Evolutionary conservation across 2,113 vertebrate genomes (phyloP), one percentile per base, ranked within the genome.

Genomic region (Podiceps cristatus): DNA sequence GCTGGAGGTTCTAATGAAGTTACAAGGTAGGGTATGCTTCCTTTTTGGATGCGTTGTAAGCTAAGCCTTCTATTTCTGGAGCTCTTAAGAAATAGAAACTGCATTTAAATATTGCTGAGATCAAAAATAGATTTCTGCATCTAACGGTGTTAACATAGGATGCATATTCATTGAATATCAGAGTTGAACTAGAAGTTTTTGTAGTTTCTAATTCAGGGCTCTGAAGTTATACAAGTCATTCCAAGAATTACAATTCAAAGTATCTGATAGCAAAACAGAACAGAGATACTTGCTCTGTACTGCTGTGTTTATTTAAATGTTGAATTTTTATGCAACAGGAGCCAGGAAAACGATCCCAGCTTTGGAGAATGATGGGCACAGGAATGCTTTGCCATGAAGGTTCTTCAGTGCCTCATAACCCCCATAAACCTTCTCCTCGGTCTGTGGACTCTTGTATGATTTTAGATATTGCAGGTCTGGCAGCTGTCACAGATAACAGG

Each of bases 321-420:
- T 64, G 40, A 47, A n/a, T 58, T 94, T 72, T 84, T 63, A 10
- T 91, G 13, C 83, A 49, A 49, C 89, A 99, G 99, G 99, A 99
- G 71, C 99, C 99, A 1, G 99, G 99, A 40, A 99, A 99, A 95
- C 99, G 99, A 10, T 99, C 99, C 35, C 99, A 99, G 97, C 98
- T 99, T 45, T 99, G 99, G 99, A 98, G 99, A 79, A 99, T 99
- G 99, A 99, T 96, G 0, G 99, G 98, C 1, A 92, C 96, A 0
- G 99, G 99, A 56, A 99, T 99, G 99, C 97, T 99, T 37, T 99
- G 99, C 94, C 99, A 99, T 2, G 99, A 99, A 93, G 99, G 99
- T 42, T 99, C 99, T 3, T 99, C 99, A 3, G 99, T 99, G 18
- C 99, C 99, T 10, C 99, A 99, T 90, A 98, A 98, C 80, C 98